Base-by-base conservation (phyloP, 2,888 invertebrate species). In the Alviniconcha strummeri region DNA sequence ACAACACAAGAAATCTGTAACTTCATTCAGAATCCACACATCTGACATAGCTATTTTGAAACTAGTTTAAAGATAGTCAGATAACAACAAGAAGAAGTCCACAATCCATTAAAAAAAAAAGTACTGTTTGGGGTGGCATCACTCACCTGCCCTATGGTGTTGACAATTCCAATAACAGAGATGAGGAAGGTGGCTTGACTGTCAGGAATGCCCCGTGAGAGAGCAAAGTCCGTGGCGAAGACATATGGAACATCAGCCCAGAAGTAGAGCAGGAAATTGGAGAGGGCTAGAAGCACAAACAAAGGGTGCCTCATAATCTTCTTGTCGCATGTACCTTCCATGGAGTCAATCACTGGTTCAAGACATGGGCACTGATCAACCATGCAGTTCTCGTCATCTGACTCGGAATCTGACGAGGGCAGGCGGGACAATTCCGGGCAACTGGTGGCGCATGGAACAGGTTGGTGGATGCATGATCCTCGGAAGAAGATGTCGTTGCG, bases 181-280 rank as follows among this genome's bases (percentile, higher is more conserved):
- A 98, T 95, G 88, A 98, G 95, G 85, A 96, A 95, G 7, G 98
- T 97, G 6, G 93, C 91, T 52, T 86, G 84, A 67, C 87, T 84
- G n/a, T 91, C 88, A 0, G 87, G 76, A 74, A 92, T 89, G 0
- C 96, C 96, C 86, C 95, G 95, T 13, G 95, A 95, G 67, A 95
- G 95, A 5, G 91, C 91, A 94, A 97, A 96, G 93, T 98, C 98
- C 83, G 97, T 96, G 86, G 98, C 95, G 94, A 98, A 98, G 93
- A 98, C 97, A 94, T 99, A 99, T 17, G 98, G 98, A 84, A 98
- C 97, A 91, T 99, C 98, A 87, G 94, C 94, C 97, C 98, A 98
- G 90, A 96, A 96, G 94, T 98, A 98, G 81, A 98, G 95, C 82
- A 98, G 95, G 89, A 98, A 96, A 88, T 98, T 98, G 82, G 98